Percentiles rank a stretch among this genome's conserved stretches.
phyloP scores from a whole-genome alignment of 2,888 invertebrate species.

The Ophioninae sp. region DNA sequence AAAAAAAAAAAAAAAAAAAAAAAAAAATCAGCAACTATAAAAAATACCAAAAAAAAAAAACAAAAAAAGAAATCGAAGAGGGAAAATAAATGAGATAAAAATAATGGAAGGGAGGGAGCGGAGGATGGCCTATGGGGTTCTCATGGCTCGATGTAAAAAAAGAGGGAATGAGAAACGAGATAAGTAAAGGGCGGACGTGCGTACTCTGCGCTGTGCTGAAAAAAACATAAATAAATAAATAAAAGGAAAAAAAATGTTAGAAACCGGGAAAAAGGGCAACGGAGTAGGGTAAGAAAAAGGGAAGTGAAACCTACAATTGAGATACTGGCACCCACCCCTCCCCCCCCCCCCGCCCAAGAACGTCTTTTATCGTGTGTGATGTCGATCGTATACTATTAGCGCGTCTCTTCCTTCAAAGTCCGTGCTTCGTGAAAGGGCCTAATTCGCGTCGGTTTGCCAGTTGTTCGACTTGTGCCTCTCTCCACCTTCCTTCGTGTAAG shows the following conservation, averaged over 20 bases:
- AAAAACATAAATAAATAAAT: background rate
- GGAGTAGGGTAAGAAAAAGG: background rate
- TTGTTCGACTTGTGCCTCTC: constrained; percentile 11
- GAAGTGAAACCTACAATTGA: background rate
- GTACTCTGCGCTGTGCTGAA: constrained; percentile 14
- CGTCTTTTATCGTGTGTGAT: background rate
- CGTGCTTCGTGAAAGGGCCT: constrained; percentile 9
- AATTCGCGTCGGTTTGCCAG: background rate
- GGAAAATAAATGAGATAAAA: constrained; percentile 28
- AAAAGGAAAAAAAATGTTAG: background rate
- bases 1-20: constrained; percentile 28
- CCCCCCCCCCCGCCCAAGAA: too few relatives aligned
- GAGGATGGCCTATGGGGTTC: constrained; percentile 11
- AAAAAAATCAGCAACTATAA: too few relatives aligned
- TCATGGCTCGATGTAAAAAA: constrained; percentile 21
- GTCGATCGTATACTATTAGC: background rate
- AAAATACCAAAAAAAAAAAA: constrained; percentile 41
- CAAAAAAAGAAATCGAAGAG: background rate
- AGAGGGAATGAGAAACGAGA: constrained; percentile 13
- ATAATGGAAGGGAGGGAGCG: constrained; percentile 27
- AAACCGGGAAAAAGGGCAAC: background rate
- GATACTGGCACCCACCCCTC: background rate
- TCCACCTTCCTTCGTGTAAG: background rate
- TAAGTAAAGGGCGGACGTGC: background rate
- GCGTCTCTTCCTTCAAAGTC: background rate